Percentiles rank a stretch among this genome's conserved stretches.
Conservation (phyloP, 2,113 vertebrate genomes). For the Tylochromis polylepis region DNA sequence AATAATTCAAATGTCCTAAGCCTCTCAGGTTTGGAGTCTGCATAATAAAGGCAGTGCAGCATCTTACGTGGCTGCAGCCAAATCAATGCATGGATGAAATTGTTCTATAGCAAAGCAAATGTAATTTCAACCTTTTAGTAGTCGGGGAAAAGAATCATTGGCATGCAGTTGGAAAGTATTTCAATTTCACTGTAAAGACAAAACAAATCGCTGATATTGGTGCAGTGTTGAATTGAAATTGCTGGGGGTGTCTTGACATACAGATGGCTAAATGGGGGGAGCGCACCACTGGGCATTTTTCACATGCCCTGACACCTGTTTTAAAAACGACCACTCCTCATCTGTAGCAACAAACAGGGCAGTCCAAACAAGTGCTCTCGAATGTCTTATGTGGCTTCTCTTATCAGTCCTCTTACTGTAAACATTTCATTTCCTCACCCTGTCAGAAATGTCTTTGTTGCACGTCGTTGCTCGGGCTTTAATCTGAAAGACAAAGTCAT, state of each 20-base stretch:
- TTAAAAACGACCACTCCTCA: conserved; percentile 35
- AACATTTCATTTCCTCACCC: conserved; percentile 79
- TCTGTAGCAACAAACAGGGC: conserved; percentile 37
- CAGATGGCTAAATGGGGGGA: conserved; percentile 25
- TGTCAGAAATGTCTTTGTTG: conserved; percentile 70
- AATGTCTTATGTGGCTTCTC: conserved; percentile 46
- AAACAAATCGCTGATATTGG: conserved; percentile 26
- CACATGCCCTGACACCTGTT: conserved; percentile 47
- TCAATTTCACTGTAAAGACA: conserved; percentile 27
- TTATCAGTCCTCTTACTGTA: conserved; percentile 60
- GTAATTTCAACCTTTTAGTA: background rate
- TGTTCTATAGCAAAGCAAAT: conserved; percentile 14
- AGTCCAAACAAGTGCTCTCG: conserved; percentile 42
- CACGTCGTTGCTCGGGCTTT: conserved; percentile 60
- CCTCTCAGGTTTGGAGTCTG: conserved; percentile 2
- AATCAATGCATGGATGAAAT: conserved; percentile 9
- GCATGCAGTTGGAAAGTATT: background rate
- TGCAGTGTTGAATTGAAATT: conserved; percentile 22
- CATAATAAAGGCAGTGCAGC: conserved; percentile 2
- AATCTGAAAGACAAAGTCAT: conserved; percentile 79
- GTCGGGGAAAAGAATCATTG: background rate
- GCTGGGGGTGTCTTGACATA: conserved; percentile 14
- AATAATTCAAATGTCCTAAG: conserved; percentile 54
- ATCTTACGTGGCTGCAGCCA: background rate
- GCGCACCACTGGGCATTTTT: conserved; percentile 35